These are phyloP conservation scores for Eilema sororculum DNA, from an alignment of 2,888 invertebrate species.

Conservation along the genomic window DNA sequence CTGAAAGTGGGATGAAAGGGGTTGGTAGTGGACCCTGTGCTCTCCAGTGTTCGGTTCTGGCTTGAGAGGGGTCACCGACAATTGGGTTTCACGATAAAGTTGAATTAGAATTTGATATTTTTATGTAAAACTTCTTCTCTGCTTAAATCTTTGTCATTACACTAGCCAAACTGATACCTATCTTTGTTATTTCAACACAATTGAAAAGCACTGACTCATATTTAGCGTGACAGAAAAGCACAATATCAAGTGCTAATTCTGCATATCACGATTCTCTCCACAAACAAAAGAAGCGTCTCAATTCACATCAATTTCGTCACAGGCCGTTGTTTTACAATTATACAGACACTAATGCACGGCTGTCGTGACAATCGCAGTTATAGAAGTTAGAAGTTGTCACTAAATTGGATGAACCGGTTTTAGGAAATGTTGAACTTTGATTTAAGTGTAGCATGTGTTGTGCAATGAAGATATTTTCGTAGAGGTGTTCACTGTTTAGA, in stretches of 20 bases:
- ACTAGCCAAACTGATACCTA: too few species aligned
- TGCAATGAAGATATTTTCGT: neutral
- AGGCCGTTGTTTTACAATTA: conserved; percentile 28
- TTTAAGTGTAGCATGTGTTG: conserved; percentile 13
- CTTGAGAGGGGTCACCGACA: too few species aligned
- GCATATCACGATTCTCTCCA: neutral
- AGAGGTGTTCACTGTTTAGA: neutral
- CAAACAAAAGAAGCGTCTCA: conserved; percentile 7
- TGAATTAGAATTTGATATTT: too few species aligned
- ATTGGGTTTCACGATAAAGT: too few species aligned
- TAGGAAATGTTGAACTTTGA: conserved; percentile 5
- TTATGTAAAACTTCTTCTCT: too few species aligned
- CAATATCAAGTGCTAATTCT: neutral
- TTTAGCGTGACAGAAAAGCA: neutral
- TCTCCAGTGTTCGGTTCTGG: too few species aligned
- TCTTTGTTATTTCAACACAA: neutral
- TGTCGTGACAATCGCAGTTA: conserved; percentile 37
- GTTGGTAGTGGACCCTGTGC: too few species aligned
- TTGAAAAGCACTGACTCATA: neutral
- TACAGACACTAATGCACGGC: conserved; percentile 29
- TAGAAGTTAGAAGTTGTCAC: conserved; percentile 14
- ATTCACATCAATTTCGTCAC: conserved; percentile 12
- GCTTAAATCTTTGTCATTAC: too few species aligned
- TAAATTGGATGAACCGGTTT: conserved; percentile 19
- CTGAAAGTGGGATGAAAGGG: too few species aligned